These are phyloP conservation scores for Macquaria australasica DNA, from an alignment of 2,113 vertebrate genomes.

Conservation along the genomic window DNA sequence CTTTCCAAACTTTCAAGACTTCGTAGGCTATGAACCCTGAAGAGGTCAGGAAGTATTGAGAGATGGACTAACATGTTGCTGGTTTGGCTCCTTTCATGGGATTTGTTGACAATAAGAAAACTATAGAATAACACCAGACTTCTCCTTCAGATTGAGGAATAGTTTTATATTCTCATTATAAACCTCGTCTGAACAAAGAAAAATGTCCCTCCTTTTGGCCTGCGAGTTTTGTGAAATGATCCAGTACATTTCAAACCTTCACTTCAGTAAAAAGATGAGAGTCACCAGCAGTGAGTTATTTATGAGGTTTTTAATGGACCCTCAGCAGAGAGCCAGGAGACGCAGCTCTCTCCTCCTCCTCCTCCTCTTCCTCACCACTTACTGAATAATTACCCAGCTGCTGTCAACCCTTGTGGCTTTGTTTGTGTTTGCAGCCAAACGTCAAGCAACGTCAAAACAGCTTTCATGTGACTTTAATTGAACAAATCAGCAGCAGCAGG, in stretches of 20 bases:
- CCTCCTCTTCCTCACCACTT: neutral
- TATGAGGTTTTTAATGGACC: too few relatives aligned
- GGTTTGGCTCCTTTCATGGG: too few relatives aligned
- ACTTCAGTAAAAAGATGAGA: neutral
- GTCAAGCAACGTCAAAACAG: neutral
- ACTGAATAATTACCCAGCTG: conserved; percentile 1
- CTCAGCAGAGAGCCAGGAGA: neutral
- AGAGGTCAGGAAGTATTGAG: too few relatives aligned
- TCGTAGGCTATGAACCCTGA: too few relatives aligned
- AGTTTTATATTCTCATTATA: neutral
- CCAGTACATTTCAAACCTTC: neutral
- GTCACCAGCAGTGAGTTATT: too few relatives aligned
- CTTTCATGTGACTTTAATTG: neutral
- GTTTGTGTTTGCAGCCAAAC: conserved; percentile 9
- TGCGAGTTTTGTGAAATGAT: neutral
- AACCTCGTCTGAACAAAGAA: too few relatives aligned
- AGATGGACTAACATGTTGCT: too few relatives aligned
- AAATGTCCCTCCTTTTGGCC: neutral
- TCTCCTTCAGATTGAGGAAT: neutral
- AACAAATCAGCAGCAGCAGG: neutral
- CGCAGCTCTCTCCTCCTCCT: neutral
- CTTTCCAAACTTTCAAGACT: too few relatives aligned
- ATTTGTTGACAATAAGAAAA: neutral
- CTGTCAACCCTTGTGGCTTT: neutral
- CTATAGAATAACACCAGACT: neutral